Evolutionary conservation across 2,888 invertebrate species (phyloP), one percentile per base, ranked within the genome.

Genomic region (Coleophora deauratella): DNA sequence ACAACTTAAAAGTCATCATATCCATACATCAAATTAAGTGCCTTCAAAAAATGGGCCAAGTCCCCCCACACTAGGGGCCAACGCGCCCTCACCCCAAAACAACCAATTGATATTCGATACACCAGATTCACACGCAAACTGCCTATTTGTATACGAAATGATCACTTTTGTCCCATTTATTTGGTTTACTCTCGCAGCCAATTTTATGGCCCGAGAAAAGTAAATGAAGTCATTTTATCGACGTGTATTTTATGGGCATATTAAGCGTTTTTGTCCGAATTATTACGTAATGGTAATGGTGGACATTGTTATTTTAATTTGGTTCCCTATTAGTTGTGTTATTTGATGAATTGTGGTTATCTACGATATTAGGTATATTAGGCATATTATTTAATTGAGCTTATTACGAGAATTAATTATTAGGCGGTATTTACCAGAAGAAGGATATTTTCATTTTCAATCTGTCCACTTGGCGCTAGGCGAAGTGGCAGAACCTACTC

Each of bases 31-130:
- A 21, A 21, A 21, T 21, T 21, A 21, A 21, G 21, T 21, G 21
- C 21, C 21, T 3, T 21, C 6, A 21, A 21, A 21, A 21, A 21
- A 21, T 6, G 21, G 21, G 35, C 55, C 40, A 42, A 51, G 52
- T 54, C 51, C 46, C 50, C 40, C 35, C 35, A 21, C 33, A 11
- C 38, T 8, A 49, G 51, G 66, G 66, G 70, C 60, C 52, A 51
- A 57, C 58, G 62, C 62, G 57, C 54, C 62, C 55, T 52, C 55
- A 57, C 59, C 62, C 53, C 61, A 56, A 65, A 61, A 60, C 52
- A 54, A 50, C 62, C 77, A 75, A 81, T 82, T 78, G 78, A 75
- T 77, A 80, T 82, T 75, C 80, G 79, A 78, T 77, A 79, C 79
- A 80, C 65, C 70, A 66, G 60, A 72, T 77, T 76, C 78, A 77